Evolutionary conservation across 2,888 invertebrate species (phyloP), one percentile per base, ranked within the genome.

Genomic region (Andrena camellia): DNA sequence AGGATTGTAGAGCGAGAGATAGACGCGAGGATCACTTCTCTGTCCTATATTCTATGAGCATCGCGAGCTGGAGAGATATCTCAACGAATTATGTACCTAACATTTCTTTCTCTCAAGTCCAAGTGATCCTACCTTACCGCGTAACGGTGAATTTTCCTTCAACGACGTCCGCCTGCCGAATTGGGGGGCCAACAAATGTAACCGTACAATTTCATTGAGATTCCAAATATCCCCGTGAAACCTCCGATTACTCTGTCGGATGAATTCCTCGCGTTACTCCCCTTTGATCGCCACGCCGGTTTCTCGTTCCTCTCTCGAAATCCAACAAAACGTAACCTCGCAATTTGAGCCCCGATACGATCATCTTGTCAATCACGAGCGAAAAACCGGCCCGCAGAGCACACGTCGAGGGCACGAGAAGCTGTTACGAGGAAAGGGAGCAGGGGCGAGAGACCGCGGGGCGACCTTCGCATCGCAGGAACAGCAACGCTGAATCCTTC

Each of bases 351-450:
- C 42, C 10, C n/a, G 71, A 50, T 54, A 57, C 50, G 20, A 70
- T 81, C 52, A 33, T 70, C 64, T 20, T 68, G 74, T 67, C 70
- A 60, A 75, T 81, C 81, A 66, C 3, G 10, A n/a, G 17, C 2
- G 33, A 64, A 50, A 57, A 64, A 74, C n/a, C 52, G 10, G 31
- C 13, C n/a, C 0, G 29, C 26, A 6, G n/a, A 52, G 59, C 33
- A 10, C 31, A n/a, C n/a, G 69, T 26, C 42, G 35, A 13, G 20
- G 42, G 1, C 42, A 17, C 42, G 42, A 42, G 42, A 42, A 42
- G 42, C 42, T 13, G 42, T 1, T 17, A 6, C 13, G 13, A 1
- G 23, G n/a, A n/a, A n/a, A 6, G 63, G 10, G 13, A 59, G 29
- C 35, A 57, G 20, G 13, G 48, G 42, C 35, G 26, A 60, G 48